Base-by-base conservation (phyloP, 2,888 invertebrate genomes). In the Flexamia atlantica region DNA sequence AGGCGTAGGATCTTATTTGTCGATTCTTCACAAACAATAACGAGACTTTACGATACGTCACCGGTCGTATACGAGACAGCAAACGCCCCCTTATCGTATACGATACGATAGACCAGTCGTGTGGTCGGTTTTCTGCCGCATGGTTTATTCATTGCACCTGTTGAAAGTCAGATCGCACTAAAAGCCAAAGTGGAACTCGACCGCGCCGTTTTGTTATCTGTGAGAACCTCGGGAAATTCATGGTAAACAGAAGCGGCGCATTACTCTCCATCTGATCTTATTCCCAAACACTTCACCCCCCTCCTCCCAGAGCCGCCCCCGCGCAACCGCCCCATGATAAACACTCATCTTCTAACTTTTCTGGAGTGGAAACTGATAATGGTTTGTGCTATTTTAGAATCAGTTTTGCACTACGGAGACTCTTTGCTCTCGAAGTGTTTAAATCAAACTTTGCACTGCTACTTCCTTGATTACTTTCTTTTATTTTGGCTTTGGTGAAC, bases 221-320 rank as follows among this genome's bases (percentile, higher is more conserved):
- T n/a, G 36, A 17, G 30, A 30, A 50, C 20, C 23, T 42, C 76
- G 76, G 50, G 76, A 23, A 76, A 76, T 50, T 50, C 50, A 25
- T 50, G 46, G 76, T 50, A 76, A 76, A 76, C 76, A 76, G 76
- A 76, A 76, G 50, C 76, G 25, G 30, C 50, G 42, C 76, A 76
- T 76, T 76, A 76, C 23, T 30, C 76, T n/a, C 28, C 72, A 72
- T 72, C 76, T 76, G 32, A 76, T 76, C 76, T 76, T 50, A 17
- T 76, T 50, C 17, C 50, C 50, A 76, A 76, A 76, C 76, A 76
- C 25, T 57, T 20, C 23, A 57, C 23, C 57, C 46, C 46, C 42
- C 74, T 46, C 74, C 23, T 10, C 42, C 42, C 40, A n/a, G 5
- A 1, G 1, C 40, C 72, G 40, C 72, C 72, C 57, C 3, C 57